Evolutionary conservation across 2,113 vertebrate species (phyloP).

Genomic region (Pipa parva): DNA sequence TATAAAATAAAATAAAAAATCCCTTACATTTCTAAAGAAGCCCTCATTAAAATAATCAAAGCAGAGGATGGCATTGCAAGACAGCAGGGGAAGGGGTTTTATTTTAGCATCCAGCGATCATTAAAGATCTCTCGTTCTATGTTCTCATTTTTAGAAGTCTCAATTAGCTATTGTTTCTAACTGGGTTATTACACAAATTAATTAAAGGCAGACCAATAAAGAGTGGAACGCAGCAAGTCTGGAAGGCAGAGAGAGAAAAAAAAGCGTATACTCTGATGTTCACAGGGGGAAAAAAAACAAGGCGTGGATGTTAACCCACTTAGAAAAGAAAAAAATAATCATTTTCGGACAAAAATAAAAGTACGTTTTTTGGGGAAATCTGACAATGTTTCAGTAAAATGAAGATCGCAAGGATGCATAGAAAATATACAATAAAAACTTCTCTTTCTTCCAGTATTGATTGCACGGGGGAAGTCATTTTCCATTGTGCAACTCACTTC

Average conservation of each 20-base stretch:
- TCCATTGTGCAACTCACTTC: no score
- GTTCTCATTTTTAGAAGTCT: slow-evolving; percentile 48
- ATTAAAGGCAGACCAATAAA: slow-evolving; percentile 57
- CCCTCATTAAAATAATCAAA: slow-evolving; percentile 56
- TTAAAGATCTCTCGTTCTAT: slow-evolving; percentile 46
- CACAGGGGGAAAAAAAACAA: no score
- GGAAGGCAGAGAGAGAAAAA: slow-evolving; percentile 14
- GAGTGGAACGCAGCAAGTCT: slow-evolving; percentile 36
- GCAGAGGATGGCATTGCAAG: slow-evolving; percentile 36
- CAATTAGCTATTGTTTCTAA: slow-evolving; percentile 60
- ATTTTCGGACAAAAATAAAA: no score
- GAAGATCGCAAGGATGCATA: no score
- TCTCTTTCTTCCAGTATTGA: no score
- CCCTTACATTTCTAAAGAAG: slow-evolving; percentile 43
- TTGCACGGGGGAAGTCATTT: no score
- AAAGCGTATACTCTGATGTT: no score
- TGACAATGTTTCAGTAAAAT: no score
- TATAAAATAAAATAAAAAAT: background rate
- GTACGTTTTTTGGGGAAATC: no score
- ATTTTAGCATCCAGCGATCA: slow-evolving; percentile 46
- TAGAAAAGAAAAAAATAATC: no score
- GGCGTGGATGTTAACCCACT: no score
- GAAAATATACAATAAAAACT: no score
- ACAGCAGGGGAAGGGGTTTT: slow-evolving; percentile 10
- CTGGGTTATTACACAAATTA: slow-evolving; percentile 59